Percentiles rank a stretch among this genome's conserved stretches.
phyloP scores from a whole-genome alignment of 2,888 invertebrate genomes.

The Sussaba pulchella region DNA sequence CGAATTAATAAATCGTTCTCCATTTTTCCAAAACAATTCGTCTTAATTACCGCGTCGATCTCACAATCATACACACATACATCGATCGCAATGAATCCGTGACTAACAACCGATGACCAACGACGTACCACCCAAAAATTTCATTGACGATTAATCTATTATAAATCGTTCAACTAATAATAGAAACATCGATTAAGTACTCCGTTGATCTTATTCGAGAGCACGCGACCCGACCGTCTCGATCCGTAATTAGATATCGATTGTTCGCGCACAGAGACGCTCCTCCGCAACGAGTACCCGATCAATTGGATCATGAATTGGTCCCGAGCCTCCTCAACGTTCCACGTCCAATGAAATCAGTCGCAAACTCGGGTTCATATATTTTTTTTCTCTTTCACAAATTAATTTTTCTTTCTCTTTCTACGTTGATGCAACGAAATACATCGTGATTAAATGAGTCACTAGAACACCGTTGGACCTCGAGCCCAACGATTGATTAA shows the following conservation, averaged over 20 bases:
- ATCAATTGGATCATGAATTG: conserved; percentile 43
- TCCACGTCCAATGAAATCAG: too few species aligned
- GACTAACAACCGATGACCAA: background rate
- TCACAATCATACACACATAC: too few species aligned
- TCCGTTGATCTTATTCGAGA: conserved; percentile 60
- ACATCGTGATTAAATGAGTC: conserved; percentile 78
- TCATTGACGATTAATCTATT: conserved; percentile 20
- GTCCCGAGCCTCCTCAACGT: too few species aligned
- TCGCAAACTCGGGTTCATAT: too few species aligned
- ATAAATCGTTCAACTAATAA: conserved; percentile 31
- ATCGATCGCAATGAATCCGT: too few species aligned
- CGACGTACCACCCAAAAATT: background rate
- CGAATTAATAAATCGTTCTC: too few species aligned
- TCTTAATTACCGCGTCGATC: too few species aligned
- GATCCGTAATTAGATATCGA: conserved; percentile 60
- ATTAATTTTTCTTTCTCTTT: too few species aligned
- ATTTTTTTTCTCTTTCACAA: too few species aligned
- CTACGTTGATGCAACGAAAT: conserved; percentile 46
- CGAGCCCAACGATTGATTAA: conserved; percentile 78
- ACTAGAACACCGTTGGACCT: conserved; percentile 74
- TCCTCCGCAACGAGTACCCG: conserved; percentile 24
- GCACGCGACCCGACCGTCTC: conserved; percentile 47
- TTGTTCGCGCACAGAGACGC: conserved; percentile 41
- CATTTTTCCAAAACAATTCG: too few species aligned
- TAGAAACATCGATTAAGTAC: conserved; percentile 48